Base-by-base conservation (phyloP, 2,113 vertebrate species). In the Hymenochirus boettgeri region DNA sequence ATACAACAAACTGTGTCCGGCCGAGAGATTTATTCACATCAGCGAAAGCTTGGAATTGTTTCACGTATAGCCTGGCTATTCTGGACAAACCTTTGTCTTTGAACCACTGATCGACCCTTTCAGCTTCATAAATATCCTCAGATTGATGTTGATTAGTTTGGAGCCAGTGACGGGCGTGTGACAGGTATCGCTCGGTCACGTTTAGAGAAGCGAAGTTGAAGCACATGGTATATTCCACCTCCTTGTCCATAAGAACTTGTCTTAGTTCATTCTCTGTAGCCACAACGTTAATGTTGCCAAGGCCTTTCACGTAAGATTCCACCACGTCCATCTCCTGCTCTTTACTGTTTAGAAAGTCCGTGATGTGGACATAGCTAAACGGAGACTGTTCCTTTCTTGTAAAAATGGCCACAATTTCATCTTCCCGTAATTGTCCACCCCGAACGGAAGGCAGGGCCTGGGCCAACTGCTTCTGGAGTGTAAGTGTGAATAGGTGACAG, bases 381-480 rank as follows among this genome's bases (percentile, higher is more conserved):
- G 71, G 74, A 2, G 74, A 77, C 2, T 71, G 19, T 11, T 57
- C 53, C 12, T 71, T 48, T 6, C 23, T 56, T 1, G 1, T 42
- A 5, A 76, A 24, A 35, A 72, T 22, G 2, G 77, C 54, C 3
- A 5, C 33, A 1, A 83, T 62, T 2, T 5, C 57, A 2, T 56
- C 24, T 46, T 83, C 53, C 2, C 72, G 56, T 57, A 27, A 22
- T 1, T 12, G 31, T 1, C 80, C 79, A 47, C 70, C 73, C 5
- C 78, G 61, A 46, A 84, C 74, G 10, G 37, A 50, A n/a, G 77
- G 74, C 11, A 82, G 39, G 8, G 67, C 23, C 13, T 25, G 50
- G 31, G 55, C 7, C 2, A 69, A 25, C 5, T 39, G n/a, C 27
- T 62, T 55, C 19, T 56, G 62, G 33, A 65, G 39, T 5, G 2